Evolutionary conservation across 2,797 vertebrate species (phyloP), one percentile per base, ranked within the genome.

Genomic region (Ispidina lecontei): DNA sequence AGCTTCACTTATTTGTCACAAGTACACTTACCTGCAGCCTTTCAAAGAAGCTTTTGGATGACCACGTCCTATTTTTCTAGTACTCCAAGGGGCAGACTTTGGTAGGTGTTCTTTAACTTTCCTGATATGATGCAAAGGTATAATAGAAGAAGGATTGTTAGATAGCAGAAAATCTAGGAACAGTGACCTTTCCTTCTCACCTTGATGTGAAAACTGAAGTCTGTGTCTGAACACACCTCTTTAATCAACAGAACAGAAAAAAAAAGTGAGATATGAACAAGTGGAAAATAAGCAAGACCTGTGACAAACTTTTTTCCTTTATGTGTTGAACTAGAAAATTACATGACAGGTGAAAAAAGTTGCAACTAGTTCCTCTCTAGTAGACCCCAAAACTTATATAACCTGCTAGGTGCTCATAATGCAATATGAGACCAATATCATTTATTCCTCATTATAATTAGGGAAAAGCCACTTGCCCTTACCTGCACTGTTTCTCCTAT

Each of bases 181-280:
- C 5, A 17, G 25, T 67, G 60, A 91, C 43, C 67, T 90, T 87
- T 78, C 10, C 9, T 37, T 69, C 12, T 60, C 46, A 77, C 23
- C 31, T 52, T 69, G 31, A 37, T 55, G 41, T 4, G 5, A 68
- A 81, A 82, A 52, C 39, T 49, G 51, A 89, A 82, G 28, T 44
- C 58, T 4, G 1, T 64, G 67, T 60, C 37, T 84, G 71, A 91
- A n/a, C 20, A 29, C 43, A 26, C 71, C 58, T 84, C 51, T 83
- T 62, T 69, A 91, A 91, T 82, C 70, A 88, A 21, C n/a, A 91
- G 89, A 91, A 88, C 37, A 71, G 46, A 80, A 56, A 69, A 56
- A 69, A 84, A 46, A 83, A 37, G 58, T 46, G 69, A 72, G 76
- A 59, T 58, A 62, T 9, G 82, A 94, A 52, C 26, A 72, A 83